Percentiles rank a stretch among this genome's conserved stretches.
Evolutionary conservation across 2,797 vertebrate genomes (phyloP).

Genomic region (Morelia viridis): DNA sequence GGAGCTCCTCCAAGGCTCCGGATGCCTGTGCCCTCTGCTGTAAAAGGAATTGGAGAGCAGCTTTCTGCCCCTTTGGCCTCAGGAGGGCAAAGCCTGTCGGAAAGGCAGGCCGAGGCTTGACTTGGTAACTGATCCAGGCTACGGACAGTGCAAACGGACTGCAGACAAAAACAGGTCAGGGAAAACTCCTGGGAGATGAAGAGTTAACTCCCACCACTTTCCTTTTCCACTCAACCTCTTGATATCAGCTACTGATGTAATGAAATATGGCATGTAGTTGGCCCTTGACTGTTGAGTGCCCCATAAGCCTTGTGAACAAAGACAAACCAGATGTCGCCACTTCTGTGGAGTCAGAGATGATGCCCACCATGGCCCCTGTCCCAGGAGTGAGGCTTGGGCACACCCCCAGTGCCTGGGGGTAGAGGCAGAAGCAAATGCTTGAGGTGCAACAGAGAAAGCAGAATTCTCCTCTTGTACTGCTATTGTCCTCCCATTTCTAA

Average conservation of each 20-base stretch:
- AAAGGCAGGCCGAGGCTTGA: conserved; percentile 42
- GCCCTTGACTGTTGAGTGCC: conserved; percentile 77
- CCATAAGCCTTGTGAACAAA: conserved; percentile 72
- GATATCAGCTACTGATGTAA: conserved; percentile 80
- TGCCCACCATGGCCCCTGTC: conserved; percentile 51
- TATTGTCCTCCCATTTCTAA: neutral
- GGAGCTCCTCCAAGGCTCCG: conserved; percentile 69
- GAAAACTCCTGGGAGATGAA: conserved; percentile 57
- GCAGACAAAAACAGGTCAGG: neutral
- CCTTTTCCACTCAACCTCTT: conserved; percentile 69
- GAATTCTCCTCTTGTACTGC: neutral
- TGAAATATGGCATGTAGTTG: conserved; percentile 82
- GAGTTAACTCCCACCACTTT: conserved; percentile 71
- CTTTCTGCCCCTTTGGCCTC: conserved; percentile 39
- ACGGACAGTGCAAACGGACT: neutral
- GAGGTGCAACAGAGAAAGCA: neutral
- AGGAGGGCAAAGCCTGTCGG: conserved; percentile 48
- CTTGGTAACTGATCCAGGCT: conserved; percentile 50
- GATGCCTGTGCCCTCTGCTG: conserved; percentile 59
- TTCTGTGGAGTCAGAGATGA: conserved; percentile 68
- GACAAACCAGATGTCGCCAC: conserved; percentile 78
- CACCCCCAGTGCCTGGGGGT: neutral
- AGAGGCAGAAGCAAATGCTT: neutral
- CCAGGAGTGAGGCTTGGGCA: neutral
- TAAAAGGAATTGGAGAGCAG: conserved; percentile 48